A percentile compares a stretch with the other conserved stretches of the same genome.
Evolutionary conservation across 2,113 vertebrate genomes (phyloP).

Genomic region (Rynchops niger): DNA sequence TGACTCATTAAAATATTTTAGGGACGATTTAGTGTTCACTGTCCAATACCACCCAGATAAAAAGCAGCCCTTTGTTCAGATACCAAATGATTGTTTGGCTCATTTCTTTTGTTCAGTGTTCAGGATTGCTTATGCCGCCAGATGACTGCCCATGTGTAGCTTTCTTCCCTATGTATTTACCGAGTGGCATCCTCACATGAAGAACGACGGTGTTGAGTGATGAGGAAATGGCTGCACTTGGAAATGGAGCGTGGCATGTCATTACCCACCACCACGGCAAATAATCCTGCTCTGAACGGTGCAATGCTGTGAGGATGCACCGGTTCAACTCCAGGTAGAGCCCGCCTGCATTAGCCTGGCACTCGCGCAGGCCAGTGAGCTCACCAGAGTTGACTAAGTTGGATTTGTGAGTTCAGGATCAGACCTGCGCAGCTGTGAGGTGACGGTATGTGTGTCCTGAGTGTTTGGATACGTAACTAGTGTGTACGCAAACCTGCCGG

Average conservation of each 20-base stretch:
- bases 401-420: not conserved
- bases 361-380: fast-evolving
- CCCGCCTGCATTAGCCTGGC: not conserved
- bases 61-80: not conserved
- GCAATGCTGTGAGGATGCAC: not conserved
- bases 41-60: not conserved
- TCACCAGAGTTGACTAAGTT: not conserved
- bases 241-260: fast-evolving
- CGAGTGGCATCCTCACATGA: not conserved
- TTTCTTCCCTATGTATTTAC: not conserved
- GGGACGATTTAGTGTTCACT: not conserved
- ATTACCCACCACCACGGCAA: fast-evolving
- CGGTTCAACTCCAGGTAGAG: not conserved
- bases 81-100: not conserved
- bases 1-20: not conserved
- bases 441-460: not conserved
- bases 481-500: not conserved
- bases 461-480: not conserved
- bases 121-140: not conserved
- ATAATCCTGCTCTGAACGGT: fast-evolving
- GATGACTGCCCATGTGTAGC: not conserved
- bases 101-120: not conserved
- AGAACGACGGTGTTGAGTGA: fast-evolving
- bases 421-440: not conserved
- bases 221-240: not conserved